Base-by-base conservation (phyloP, 2,888 invertebrate species). In the Drosophila colorata region DNA sequence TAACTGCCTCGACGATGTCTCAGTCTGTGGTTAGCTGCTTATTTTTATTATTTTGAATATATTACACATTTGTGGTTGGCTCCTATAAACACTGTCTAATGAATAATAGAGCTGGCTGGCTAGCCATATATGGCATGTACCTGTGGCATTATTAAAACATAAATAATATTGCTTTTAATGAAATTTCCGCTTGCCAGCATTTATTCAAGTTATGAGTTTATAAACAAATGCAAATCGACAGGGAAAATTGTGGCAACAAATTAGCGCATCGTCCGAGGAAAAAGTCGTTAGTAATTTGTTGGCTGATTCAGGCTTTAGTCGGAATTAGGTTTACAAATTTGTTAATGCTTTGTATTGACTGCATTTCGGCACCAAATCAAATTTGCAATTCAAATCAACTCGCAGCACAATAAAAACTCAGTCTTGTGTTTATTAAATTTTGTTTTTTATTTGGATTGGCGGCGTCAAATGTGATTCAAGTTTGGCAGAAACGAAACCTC, bases 171-270 rank as follows among this genome's bases (percentile, higher is more conserved):
- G 56, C 61, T 64, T 70, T 79, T 64, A 70, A 69, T 82, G 82
- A 85, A 79, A 86, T 88, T 88, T 88, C 83, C 88, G 86, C 51
- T 66, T 16, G 80, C 66, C 68, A 66, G 51, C 73, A 56, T 64
- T 64, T 13, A 35, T 57, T 58, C 44, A 56, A 69, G 77, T 88
- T 88, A 88, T 88, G 76, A 74, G 84, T 88, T 88, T 78, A 87
- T 88, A 83, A 88, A 69, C 80, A 85, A 78, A 83, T 83, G 83
- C 77, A 86, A 83, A 83, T 88, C 58, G 79, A 61, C 41, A 72
- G 83, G 80, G 80, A 82, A 83, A 87, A 86, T 82, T 72, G 87
- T 86, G 80, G 71, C 80, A 86, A 74, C 82, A 83, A 83, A 83
- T 83, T 88, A 86, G 88, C 88, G 83, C 83, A 79, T 83, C 83